Evolutionary conservation across 2,113 vertebrate species (phyloP).

Genomic region (Etheostoma cragini): DNA sequence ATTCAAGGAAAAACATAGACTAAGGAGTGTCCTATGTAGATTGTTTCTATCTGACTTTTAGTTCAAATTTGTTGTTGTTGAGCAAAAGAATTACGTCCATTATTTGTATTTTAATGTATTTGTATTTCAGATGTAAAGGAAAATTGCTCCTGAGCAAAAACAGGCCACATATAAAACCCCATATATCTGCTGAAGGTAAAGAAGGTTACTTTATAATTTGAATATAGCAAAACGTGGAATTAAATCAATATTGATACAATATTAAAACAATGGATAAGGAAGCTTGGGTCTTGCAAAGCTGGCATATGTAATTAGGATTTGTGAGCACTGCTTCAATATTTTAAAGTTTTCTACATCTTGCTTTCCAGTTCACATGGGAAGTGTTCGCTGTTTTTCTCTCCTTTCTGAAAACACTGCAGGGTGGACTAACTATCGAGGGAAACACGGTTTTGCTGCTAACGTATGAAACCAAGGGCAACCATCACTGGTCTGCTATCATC

Average conservation of each 20-base stretch:
- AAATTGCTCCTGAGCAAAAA: background rate
- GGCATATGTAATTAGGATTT: background rate
- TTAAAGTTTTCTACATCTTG: background rate
- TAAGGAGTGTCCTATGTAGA: background rate
- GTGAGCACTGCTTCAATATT: background rate
- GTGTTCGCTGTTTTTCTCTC: background rate
- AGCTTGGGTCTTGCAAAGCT: background rate
- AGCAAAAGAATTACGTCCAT: background rate
- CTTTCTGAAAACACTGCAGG: background rate
- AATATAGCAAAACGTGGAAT: background rate
- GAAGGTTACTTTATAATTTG: background rate
- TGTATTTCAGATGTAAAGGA: background rate
- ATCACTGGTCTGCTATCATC: slow-evolving; percentile 31
- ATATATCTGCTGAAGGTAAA: background rate
- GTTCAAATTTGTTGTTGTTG: too few species aligned
- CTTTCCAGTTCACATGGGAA: background rate
- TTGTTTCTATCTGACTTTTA: background rate
- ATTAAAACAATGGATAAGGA: background rate
- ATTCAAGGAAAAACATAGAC: background rate
- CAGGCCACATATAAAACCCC: too few species aligned
- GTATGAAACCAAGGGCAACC: slow-evolving; percentile 40
- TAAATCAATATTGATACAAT: background rate
- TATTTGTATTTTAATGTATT: background rate
- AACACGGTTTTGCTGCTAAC: background rate
- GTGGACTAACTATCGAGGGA: background rate